phyloP scores from a whole-genome alignment of 2,113 vertebrate genomes.

The Ramphastos sulfuratus region DNA sequence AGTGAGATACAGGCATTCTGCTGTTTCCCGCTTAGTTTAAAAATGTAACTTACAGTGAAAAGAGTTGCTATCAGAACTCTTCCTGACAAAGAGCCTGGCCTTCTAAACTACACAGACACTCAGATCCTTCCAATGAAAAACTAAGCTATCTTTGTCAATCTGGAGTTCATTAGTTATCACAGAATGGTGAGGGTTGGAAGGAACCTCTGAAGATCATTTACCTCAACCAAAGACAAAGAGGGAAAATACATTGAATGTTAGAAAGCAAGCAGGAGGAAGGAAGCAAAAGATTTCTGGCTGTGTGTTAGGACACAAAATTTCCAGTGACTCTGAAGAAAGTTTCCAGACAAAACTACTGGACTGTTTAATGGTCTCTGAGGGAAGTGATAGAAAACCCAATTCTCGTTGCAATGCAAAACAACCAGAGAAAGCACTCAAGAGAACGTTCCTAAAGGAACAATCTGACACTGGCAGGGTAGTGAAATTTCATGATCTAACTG shows the following conservation, averaged over 20 bases:
- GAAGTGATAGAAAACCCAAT: neutral
- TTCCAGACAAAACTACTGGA: constrained; percentile 26
- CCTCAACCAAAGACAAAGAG: neutral
- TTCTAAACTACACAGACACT: accelerated
- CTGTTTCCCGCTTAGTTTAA: neutral
- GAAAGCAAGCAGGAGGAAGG: neutral
- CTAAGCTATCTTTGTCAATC: neutral
- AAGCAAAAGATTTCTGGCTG: neutral
- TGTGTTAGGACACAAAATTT: neutral
- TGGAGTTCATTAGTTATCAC: neutral
- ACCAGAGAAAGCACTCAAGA: neutral
- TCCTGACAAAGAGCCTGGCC: neutral
- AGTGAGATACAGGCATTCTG: neutral
- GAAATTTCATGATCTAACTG: constrained; percentile 12
- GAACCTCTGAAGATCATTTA: too few relatives aligned
- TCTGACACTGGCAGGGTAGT: neutral
- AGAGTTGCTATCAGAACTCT: neutral
- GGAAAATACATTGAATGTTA: neutral
- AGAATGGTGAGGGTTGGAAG: too few relatives aligned
- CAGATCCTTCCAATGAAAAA: neutral
- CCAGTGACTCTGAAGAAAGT: neutral
- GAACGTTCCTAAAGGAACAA: neutral
- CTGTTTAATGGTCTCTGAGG: neutral
- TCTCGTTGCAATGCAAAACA: neutral
- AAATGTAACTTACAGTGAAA: neutral